A percentile compares a stretch with the other conserved stretches of the same genome.
These are phyloP conservation scores for Pseudochirops corinnae DNA, from an alignment of 2,797 vertebrate genomes.

Conservation along the genomic window DNA sequence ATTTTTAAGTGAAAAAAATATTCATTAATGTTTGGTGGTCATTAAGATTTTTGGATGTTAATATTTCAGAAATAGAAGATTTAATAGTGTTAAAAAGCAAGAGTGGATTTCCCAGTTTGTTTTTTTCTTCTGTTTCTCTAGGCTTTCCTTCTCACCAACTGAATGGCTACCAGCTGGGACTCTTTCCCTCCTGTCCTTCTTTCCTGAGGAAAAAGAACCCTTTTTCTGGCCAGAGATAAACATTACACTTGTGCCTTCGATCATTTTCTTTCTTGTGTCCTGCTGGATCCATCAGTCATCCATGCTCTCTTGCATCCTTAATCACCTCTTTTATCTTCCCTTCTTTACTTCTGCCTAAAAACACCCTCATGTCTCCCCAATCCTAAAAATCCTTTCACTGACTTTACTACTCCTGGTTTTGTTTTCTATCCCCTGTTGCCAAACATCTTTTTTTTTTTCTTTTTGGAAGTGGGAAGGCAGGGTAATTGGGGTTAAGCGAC, in stretches of 20 bases:
- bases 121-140: not conserved
- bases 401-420: not conserved
- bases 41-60: not conserved
- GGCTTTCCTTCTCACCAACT: not conserved
- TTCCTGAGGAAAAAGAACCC: not conserved
- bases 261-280: not conserved
- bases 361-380: not conserved
- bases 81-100: not conserved
- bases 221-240: not conserved
- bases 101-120: not conserved
- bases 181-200: not conserved
- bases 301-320: slow-evolving; percentile 18
- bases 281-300: not conserved
- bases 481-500: too few species aligned
- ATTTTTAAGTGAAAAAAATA: not conserved
- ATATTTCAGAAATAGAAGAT: not conserved
- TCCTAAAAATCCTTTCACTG: not conserved
- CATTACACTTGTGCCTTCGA: not conserved
- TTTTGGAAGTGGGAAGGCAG: too few species aligned
- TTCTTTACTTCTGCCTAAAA: not conserved
- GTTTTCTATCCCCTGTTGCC: not conserved
- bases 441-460: not conserved
- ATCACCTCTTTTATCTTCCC: not conserved
- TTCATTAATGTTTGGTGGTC: not conserved
- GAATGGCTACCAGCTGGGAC: not conserved